Evolutionary conservation across 1,140 invertebrate species (phyloP).

Genomic region (Aphidius ervi): DNA sequence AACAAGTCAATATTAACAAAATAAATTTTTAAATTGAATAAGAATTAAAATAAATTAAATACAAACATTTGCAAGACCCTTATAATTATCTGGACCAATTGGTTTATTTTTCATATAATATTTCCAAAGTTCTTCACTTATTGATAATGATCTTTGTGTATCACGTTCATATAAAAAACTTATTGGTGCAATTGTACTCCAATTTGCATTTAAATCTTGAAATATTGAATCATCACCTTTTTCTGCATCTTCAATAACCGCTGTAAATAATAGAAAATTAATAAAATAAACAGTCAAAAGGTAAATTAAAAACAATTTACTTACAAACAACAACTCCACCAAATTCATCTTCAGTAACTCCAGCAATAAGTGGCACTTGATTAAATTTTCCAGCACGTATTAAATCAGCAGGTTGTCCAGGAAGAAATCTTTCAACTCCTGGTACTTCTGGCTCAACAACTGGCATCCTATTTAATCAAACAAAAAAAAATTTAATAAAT

Average conservation of each 20-base stretch:
- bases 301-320: conserved; percentile 13
- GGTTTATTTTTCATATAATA: conserved; percentile 14
- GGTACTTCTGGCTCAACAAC: conserved; percentile 64
- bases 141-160: conserved; percentile 41
- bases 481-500: too few relatives aligned
- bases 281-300: background rate
- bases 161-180: conserved; percentile 56
- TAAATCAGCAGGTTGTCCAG: conserved; percentile 57
- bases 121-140: conserved; percentile 8
- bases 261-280: conserved; percentile 33
- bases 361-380: conserved; percentile 64
- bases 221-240: conserved; percentile 44
- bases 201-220: conserved; percentile 53
- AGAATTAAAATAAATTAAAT: background rate
- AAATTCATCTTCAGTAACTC: conserved; percentile 65
- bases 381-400: conserved; percentile 58
- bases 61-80: conserved; percentile 8
- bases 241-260: conserved; percentile 33
- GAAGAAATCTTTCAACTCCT: conserved; percentile 64
- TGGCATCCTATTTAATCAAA: conserved; percentile 44
- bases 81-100: background rate
- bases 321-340: conserved; percentile 43
- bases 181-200: conserved; percentile 54
- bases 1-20: too few relatives aligned
- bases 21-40: too few relatives aligned